Percentiles rank a stretch among this genome's conserved stretches.
Evolutionary conservation across 2,888 invertebrate genomes (phyloP).

Genomic region (Parelbella ahira): DNA sequence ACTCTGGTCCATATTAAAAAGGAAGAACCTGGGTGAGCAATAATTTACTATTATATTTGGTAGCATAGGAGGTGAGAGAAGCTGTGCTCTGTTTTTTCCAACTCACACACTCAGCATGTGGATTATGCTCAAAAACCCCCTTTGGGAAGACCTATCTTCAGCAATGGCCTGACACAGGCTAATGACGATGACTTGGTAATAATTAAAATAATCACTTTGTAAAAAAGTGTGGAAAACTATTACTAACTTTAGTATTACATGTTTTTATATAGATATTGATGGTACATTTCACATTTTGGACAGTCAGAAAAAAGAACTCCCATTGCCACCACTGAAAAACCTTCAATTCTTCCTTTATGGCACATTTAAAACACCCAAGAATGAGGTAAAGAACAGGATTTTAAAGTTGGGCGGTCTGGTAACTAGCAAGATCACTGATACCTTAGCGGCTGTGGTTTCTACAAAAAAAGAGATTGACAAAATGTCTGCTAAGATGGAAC

Average conservation of each 20-base stretch:
- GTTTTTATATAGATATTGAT: no score
- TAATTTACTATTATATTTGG: not conserved
- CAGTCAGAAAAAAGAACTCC: conserved; percentile 81
- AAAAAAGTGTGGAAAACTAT: no score
- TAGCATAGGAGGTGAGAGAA: no score
- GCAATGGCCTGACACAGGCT: no score
- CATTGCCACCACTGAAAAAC: conserved; percentile 86
- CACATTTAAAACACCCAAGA: conserved; percentile 76
- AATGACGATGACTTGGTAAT: no score
- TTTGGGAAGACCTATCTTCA: no score
- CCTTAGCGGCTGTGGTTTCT: conserved; percentile 88
- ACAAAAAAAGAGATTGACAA: conserved; percentile 84
- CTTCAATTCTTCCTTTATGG: conserved; percentile 88
- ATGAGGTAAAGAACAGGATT: conserved; percentile 85
- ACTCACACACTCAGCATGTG: not conserved
- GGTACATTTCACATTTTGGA: no score
- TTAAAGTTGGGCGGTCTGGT: conserved; percentile 88
- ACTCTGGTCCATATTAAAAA: conserved; percentile 67
- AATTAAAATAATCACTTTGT: no score
- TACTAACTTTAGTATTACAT: no score
- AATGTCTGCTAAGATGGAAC: conserved; percentile 82
- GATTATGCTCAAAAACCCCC: no score
- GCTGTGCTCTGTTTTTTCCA: not conserved
- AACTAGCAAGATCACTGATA: conserved; percentile 81
- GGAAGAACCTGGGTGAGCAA: conserved; percentile 58